Evolutionary conservation across 2,888 invertebrate species (phyloP), one percentile per base, ranked within the genome.

Genomic region (Philonicus albiceps): DNA sequence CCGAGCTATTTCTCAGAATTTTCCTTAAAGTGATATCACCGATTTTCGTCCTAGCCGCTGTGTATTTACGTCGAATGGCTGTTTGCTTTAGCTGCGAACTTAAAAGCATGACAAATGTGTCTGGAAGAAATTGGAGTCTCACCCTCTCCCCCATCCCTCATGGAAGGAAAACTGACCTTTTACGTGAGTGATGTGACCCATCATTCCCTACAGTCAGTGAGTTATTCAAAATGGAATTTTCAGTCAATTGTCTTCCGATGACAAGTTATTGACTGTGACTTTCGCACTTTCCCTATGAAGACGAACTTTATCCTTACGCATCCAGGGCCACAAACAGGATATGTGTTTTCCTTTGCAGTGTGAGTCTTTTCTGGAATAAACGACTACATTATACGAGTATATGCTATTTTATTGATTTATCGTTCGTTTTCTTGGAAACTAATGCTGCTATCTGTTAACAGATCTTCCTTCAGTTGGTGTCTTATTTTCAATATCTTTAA

Each of bases 21-120:
- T 11, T 76, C 19, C 40, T 31, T 13, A 76, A 76, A 76, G 22
- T 40, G n/a, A 43, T 40, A 22, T 40, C 40, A 22, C 76, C 76
- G 40, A 37, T 76, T n/a, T 37, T 76, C 34, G 19, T 64, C 64
- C 27, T 64, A 3, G 64, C 64, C 27, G 8, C 64, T 11, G 3
- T 11, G 64, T 76, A 40, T 31, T 31, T 76, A 19, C 43, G 31
- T 19, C 27, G 16, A 40, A 76, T 75, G 75, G 75, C 16, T 76
- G 76, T 76, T 31, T 76, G 40, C 40, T 76, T 19, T 37, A 19
- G 22, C 34, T 34, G 19, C 11, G 76, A n/a, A 76, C 40, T 40
- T 76, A 76, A 76, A 76, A 76, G 76, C 22, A 76, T 40, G 76
- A 76, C 27, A 76, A 76, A 76, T 76, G 40, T 40, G 37, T 75